Evolutionary conservation across 2,888 invertebrate genomes (phyloP), one percentile per base, ranked within the genome.

Genomic region (Scaptomyza flava): DNA sequence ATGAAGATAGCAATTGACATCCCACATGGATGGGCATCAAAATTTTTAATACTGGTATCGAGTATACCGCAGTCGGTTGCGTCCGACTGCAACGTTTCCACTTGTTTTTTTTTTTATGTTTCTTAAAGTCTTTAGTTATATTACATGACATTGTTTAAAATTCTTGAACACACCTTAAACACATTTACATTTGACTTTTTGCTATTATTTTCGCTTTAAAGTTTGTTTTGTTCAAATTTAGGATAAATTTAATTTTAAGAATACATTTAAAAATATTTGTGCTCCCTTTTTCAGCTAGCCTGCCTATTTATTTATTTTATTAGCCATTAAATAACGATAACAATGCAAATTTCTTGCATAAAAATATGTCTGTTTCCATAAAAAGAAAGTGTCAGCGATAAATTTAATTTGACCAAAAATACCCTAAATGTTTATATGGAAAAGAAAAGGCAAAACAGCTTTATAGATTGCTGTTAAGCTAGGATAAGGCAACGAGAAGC

Each of bases 321-420:
- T 43, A 36, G 17, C 56, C 31, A 68, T 63, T 51, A 46, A 38
- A 64, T 17, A 36, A 47, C 34, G 57, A 61, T 48, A 33, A 68
- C 63, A 68, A 64, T 68, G 48, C 48, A 50, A 66, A 48, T 50
- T 36, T 11, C 12, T n/a, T 23, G 20, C n/a, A 50, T 36, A 3
- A 23, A 17, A 17, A 63, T 9, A 42, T 38, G 45, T 31, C 27
- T 23, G n/a, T 31, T 12, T 11, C 33, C 11, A 17, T 2, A 14
- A 17, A 12, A 27, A 52, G 51, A 72, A 73, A 59, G 56, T 61
- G 62, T 59, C 46, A 46, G 23, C 33, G 2, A 23, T 7, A 52
- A 51, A 60, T 59, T 53, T n/a, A 41, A 59, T 65, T 62, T 57
- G 36, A 14, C n/a, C 23, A 9, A 12, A 38, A 54, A 31, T 30